Conservation (phyloP, 2,797 vertebrate genomes). For the Takifugu rubripes region DNA sequence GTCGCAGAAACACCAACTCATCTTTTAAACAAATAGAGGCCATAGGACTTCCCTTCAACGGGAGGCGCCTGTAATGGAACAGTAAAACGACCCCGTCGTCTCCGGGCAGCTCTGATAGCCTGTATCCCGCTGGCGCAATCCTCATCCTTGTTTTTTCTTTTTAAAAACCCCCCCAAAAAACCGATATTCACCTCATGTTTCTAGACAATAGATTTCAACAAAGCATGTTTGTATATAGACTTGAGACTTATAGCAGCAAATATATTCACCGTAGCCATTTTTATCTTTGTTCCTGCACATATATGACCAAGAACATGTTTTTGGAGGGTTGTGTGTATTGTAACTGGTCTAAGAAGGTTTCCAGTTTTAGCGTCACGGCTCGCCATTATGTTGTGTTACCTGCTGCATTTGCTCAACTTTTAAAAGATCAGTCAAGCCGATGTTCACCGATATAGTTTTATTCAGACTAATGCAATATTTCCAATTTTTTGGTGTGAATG, state of each 20-base stretch:
- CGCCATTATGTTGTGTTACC: too few species aligned
- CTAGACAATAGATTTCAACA: too few species aligned
- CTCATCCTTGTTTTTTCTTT: constrained; percentile 6
- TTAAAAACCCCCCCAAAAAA: neutral
- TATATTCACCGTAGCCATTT: neutral
- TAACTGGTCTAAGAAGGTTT: constrained; percentile 43
- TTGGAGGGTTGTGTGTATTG: constrained; percentile 32
- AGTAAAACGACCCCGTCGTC: constrained; percentile 42
- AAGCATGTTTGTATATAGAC: too few species aligned
- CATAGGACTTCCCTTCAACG: constrained; percentile 42
- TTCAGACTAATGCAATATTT: too few species aligned
- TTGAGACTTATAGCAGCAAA: too few species aligned
- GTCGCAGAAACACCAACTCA: constrained; percentile 56
- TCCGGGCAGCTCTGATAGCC: constrained; percentile 26
- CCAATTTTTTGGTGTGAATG: constrained; percentile 27
- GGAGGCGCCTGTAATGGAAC: constrained; percentile 46
- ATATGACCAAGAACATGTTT: constrained; percentile 13
- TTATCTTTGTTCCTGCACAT: constrained; percentile 1
- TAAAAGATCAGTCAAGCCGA: too few species aligned
- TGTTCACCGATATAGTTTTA: too few species aligned
- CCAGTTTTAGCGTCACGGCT: constrained; percentile 5
- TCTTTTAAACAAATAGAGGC: constrained; percentile 76
- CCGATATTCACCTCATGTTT: too few species aligned
- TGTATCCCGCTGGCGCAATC: constrained; percentile 34
- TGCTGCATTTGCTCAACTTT: too few species aligned